Conservation (phyloP, 2,113 vertebrate genomes). For the Alethe diademata region DNA sequence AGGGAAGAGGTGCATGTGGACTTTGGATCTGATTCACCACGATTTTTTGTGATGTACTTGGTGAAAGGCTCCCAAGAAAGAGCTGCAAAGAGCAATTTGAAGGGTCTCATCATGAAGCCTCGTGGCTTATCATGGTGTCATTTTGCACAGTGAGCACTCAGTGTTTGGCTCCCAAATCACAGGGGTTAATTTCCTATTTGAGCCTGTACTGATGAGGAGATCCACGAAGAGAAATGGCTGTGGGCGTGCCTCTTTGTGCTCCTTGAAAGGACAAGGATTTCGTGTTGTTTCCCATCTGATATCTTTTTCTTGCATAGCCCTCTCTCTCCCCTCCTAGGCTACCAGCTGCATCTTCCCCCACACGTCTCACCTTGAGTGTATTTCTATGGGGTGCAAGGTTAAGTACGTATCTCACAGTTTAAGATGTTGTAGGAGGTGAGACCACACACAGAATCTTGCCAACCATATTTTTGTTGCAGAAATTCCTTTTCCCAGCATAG, state of each 20-base stretch:
- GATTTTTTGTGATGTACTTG: background rate
- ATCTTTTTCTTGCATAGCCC: background rate
- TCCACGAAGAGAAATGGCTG: background rate
- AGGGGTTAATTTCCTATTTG: background rate
- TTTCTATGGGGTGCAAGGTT: background rate
- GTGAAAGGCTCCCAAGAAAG: background rate
- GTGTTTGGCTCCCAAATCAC: background rate
- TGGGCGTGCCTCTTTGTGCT: background rate
- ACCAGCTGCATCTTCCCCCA: background rate
- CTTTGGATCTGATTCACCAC: background rate
- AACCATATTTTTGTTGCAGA: background rate
- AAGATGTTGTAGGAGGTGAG: background rate
- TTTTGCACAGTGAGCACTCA: background rate
- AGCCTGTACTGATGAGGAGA: background rate
- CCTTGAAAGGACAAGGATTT: background rate
- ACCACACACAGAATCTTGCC: background rate
- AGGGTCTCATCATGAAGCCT: background rate
- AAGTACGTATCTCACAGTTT: fast-evolving
- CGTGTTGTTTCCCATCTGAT: background rate
- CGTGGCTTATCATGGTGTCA: fast-evolving
- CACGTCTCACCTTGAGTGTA: background rate
- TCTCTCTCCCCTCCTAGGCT: background rate
- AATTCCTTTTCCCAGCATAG: background rate
- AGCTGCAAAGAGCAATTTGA: background rate
- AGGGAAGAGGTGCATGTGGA: fast-evolving